Evolutionary conservation across 2,888 invertebrate species (phyloP), one percentile per base, ranked within the genome.

Genomic region (Heliconius ismenius): DNA sequence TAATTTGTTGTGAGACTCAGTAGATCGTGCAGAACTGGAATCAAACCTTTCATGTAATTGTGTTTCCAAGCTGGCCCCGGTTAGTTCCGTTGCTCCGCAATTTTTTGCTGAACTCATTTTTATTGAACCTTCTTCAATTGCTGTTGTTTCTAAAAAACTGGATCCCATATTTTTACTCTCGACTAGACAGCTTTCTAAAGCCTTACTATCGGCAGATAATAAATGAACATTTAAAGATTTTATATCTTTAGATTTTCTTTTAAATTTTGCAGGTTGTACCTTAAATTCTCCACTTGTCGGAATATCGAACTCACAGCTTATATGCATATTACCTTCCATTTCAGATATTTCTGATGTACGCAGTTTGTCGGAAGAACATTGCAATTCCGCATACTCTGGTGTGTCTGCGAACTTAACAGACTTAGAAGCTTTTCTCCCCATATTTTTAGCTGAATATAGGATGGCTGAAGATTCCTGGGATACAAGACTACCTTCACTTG

Each of bases 1-100:
- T 39, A 68, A 65, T 70, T 73, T 64, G 13, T 54, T 62, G 54
- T 67, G 36, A 69, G 80, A 21, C 65, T 28, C 26, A 13, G 39
- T 68, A 62, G 63, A 62, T 73, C 28, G 26, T 4, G 39, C 26
- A 58, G 60, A n/a, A 70, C 15, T 32, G 6, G 70, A n/a, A 4
- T 36, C 58, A 58, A 58, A n/a, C 15, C n/a, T n/a, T n/a, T 70
- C n/a, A 3, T 54, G 32, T 24, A 36, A 4, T 32, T 43, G 67
- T 67, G 26, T 67, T 43, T 70, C 24, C 15, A 58, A 32, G n/a
- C 15, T 24, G 13, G 15, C 70, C n/a, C 18, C 58, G 13, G 3
- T 24, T 54, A 28, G n/a, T 69, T 11, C 49, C 15, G 15, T 58
- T 9, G 9, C n/a, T 21, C 2, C 36, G n/a, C 36, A 36, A 4